Percentiles rank a stretch among this genome's conserved stretches.
Evolutionary conservation across 1,140 invertebrate genomes (phyloP).

Genomic region (Frieseomelitta varia): DNA sequence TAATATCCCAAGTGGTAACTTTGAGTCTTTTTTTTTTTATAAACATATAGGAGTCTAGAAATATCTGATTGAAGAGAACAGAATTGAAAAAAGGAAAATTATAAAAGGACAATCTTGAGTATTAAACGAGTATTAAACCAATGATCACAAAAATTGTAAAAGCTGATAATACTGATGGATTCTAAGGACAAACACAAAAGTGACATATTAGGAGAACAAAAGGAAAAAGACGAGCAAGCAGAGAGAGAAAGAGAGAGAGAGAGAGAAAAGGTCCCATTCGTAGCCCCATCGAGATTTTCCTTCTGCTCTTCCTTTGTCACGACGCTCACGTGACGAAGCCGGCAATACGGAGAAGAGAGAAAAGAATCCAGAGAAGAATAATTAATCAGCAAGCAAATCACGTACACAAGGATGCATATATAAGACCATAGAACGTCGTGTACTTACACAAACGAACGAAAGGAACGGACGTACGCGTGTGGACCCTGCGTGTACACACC

Average conservation of each 20-base stretch:
- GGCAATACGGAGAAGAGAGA: conserved; percentile 6
- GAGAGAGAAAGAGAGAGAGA: conserved; percentile 29
- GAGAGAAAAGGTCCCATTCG: conserved; percentile 53
- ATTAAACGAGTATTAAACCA: not conserved
- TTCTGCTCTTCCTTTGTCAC: conserved; percentile 12
- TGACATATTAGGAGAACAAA: not conserved
- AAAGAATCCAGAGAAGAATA: conserved; percentile 61
- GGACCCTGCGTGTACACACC: not conserved
- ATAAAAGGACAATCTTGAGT: not conserved
- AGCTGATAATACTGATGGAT: not conserved
- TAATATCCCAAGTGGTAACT: too few species aligned
- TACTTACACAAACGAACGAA: conserved; percentile 36
- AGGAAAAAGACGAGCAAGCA: conserved; percentile 51
- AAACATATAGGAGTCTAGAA: too few species aligned
- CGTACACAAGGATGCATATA: conserved; percentile 63
- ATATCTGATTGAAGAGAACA: too few species aligned
- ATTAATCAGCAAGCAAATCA: conserved; percentile 74
- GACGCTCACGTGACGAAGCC: conserved; percentile 30
- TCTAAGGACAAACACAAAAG: not conserved
- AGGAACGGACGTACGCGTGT: conserved; percentile 49
- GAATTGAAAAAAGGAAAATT: not conserved
- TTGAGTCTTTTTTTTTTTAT: too few species aligned
- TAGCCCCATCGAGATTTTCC: too few species aligned
- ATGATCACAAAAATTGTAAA: not conserved
- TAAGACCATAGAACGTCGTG: conserved; percentile 61